Base-by-base conservation (phyloP, 92 coral and sea anemone genomes). In the Parazoanthus swiftii region DNA sequence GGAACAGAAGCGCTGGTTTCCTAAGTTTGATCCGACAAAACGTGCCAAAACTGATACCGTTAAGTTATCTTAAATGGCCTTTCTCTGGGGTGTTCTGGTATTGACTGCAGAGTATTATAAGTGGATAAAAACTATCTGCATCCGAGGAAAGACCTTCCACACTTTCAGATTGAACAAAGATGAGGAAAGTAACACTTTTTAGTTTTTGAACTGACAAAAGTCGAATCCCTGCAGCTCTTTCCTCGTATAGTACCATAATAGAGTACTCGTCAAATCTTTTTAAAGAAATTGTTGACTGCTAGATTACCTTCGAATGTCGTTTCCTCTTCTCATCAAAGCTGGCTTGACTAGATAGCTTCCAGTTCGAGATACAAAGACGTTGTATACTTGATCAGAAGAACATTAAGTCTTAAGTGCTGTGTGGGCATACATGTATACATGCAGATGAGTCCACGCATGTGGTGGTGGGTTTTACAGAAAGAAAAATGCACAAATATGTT, bases 401-500 rank as follows among this genome's bases (percentile, higher is more conserved):
- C 70, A 3, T 21, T 63, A 5, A 1, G 25, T 63, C 14, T 63
- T 3, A 63, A 20, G 68, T 63, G 3, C 8, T 21, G 16, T 20
- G 0, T 63, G 70, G 70, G 25, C 54, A 10, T 43, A 38, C 29
- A 1, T 46, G 65, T 11, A 14, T 46, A 37, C 9, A 36, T 8
- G 42, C 59, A 16, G 67, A 33, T n/a, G 33, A 33, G 29, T 14
- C 85, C 50, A 80, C 16, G 87, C 77, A 70, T 35, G 87, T 73
- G 87, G 87, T 73, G 87, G 66, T 70, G 68, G 43, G 56, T n/a
- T 84, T 84, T 71, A 29, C 87, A 68, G 38, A 84, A 46, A 84
- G 79, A 84, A 84, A 84, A 84, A 84, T 84, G 87, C 68, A 74
- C 44, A 84, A 73, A 84, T 72, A 23, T 84, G 87, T 84, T 84